Base-by-base conservation (phyloP, 1,140 invertebrate genomes). In the Copidosoma floridanum region DNA sequence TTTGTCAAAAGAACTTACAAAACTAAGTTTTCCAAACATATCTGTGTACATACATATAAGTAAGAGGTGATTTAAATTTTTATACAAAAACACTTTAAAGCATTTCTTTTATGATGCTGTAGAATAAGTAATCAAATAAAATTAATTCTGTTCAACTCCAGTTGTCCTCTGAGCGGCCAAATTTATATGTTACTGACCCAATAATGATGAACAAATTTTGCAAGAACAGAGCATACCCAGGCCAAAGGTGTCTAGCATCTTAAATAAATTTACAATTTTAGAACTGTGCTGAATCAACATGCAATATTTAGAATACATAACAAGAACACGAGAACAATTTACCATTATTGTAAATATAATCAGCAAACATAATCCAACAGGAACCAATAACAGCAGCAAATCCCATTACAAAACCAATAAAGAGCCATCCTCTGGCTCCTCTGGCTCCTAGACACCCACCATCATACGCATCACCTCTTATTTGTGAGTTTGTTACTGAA, bases 191-290 rank as follows among this genome's bases (percentile, higher is more conserved):
- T 29, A 98, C 77, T 0, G 93, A 95, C 27, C 90, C 89, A 55
- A 93, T 82, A 71, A 99, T 97, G 68, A 99, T 99, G 61, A 98
- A 90, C 0, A 93, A 84, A 78, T 98, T 99, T 80, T 99, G 95
- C 32, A 98, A 80, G 69, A 99, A 95, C 2, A 99, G 78, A 46
- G 91, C 92, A 52, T 98, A 88, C 8, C 96, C 95, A 2, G 94
- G 89, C 86, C 91, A 94, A 37, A 87, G 77, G 65, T 79, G 71
- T 44, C 48, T 6, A 12, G 57, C 70, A 57, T 69, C 78, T 76
- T n/a, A n/a, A n/a, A n/a, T n/a, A n/a, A n/a, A n/a, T n/a, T n/a
- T n/a, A n/a, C n/a, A n/a, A n/a, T n/a, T n/a, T n/a, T n/a, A n/a
- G n/a, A n/a, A n/a, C n/a, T n/a, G n/a, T n/a, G 40, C 48, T 71